Conservation (phyloP, 2,888 invertebrate species). For the Meiosimyza decipiens region DNA sequence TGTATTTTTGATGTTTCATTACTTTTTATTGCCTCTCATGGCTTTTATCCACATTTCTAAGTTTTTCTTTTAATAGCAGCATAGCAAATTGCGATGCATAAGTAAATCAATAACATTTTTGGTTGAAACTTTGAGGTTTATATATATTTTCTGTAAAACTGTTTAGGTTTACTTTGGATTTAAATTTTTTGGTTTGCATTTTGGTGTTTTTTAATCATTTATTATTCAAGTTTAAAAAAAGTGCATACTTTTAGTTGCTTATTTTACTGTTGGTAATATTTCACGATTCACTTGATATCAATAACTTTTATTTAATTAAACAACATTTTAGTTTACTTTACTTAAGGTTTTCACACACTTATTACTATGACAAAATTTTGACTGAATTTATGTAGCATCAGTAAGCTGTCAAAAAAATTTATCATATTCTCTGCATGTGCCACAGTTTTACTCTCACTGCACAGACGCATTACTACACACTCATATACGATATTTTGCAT, state of each 20-base stretch:
- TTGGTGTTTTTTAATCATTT: too few species aligned
- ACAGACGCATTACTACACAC: background rate
- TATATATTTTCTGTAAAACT: too few species aligned
- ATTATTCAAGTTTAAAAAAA: constrained; percentile 3
- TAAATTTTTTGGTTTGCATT: too few species aligned
- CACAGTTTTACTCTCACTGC: background rate
- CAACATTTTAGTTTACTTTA: constrained; percentile 26
- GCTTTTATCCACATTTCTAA: too few species aligned
- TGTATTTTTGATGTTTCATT: too few species aligned
- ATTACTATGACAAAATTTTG: constrained; percentile 10
- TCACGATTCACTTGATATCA: constrained; percentile 26
- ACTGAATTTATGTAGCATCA: constrained; percentile 4
- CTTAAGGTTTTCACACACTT: background rate
- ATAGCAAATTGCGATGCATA: too few species aligned
- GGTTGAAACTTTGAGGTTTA: too few species aligned
- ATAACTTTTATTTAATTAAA: constrained; percentile 26
- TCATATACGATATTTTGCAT: constrained; percentile 3
- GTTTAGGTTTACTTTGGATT: too few species aligned
- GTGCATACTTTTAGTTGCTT: constrained; percentile 43
- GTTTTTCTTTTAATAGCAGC: too few species aligned
- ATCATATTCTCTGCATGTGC: background rate
- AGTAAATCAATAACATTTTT: too few species aligned
- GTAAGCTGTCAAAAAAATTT: background rate
- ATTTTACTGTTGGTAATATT: constrained; percentile 17
- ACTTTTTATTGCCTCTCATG: too few species aligned